phyloP scores from a whole-genome alignment of 1,140 invertebrate species.

The Heterodera schachtii region DNA sequence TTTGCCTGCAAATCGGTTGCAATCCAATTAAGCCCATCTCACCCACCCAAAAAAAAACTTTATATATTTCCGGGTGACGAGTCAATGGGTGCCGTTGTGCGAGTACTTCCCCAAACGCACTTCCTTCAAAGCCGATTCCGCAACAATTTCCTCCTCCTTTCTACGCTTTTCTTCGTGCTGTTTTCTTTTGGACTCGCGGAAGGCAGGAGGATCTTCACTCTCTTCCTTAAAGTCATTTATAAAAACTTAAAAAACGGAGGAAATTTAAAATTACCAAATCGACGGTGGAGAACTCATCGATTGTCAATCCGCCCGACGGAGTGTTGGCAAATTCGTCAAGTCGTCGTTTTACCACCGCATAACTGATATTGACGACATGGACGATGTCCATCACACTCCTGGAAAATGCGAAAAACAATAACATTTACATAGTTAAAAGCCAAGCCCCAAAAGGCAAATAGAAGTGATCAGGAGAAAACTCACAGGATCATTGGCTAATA shows the following conservation, averaged over 20 bases:
- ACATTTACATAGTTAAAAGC: no score
- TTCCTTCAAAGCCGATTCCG: slow-evolving; percentile 53
- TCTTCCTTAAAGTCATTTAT: slow-evolving; percentile 49
- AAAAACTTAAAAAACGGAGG: no score
- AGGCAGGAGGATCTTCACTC: slow-evolving; percentile 62
- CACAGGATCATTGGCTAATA: no score
- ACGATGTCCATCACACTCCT: slow-evolving; percentile 82
- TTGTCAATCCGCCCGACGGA: slow-evolving; percentile 82
- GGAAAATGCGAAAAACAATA: slow-evolving; percentile 21
- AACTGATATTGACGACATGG: slow-evolving; percentile 72
- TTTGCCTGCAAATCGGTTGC: no score
- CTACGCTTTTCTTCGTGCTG: slow-evolving; percentile 40
- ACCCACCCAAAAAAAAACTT: no score
- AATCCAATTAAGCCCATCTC: no score
- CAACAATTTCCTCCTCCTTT: slow-evolving; percentile 51
- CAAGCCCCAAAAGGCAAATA: no score
- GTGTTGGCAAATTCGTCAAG: slow-evolving; percentile 93
- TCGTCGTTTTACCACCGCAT: slow-evolving; percentile 67
- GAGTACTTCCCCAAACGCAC: slow-evolving; percentile 19
- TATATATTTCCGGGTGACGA: no score
- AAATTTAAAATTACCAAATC: slow-evolving; percentile 76
- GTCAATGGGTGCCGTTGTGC: no score
- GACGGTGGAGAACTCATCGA: slow-evolving; percentile 95
- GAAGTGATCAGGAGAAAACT: no score
- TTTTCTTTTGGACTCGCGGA: slow-evolving; percentile 49